phyloP scores from a whole-genome alignment of 2,888 invertebrate species.

The Amiota mariae region DNA sequence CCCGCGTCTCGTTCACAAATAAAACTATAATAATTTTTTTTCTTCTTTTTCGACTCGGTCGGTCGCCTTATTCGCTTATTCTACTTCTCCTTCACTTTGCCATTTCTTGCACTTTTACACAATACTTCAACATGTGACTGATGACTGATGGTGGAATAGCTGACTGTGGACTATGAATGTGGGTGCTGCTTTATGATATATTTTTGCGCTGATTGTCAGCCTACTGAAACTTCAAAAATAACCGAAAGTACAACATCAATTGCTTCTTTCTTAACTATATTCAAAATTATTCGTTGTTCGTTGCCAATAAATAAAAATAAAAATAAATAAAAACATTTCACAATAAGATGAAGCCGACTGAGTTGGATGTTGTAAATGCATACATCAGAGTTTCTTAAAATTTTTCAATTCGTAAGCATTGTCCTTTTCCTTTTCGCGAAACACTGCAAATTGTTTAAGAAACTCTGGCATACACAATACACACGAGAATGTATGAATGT shows the following conservation, averaged over 20 bases:
- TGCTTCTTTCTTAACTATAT: no score
- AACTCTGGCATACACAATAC: not conserved
- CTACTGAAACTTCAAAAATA: not conserved
- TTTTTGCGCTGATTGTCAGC: constrained; percentile 12
- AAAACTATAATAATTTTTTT: no score
- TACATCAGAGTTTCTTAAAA: not conserved
- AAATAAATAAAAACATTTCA: no score
- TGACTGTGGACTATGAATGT: constrained; percentile 17
- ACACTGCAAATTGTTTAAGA: no score
- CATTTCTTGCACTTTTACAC: not conserved
- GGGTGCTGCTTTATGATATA: not conserved
- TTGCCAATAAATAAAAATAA: no score
- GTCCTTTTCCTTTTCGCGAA: no score
- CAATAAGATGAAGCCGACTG: no score
- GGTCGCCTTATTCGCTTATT: not conserved
- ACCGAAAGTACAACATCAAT: no score
- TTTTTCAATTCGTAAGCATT: no score
- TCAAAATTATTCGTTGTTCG: no score
- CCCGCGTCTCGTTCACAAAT: no score
- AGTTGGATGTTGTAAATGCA: not conserved
- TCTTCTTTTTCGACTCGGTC: not conserved
- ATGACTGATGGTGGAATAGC: constrained; percentile 16
- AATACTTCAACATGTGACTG: constrained; percentile 14
- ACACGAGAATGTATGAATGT: not conserved
- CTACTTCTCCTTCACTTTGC: not conserved